A percentile compares a stretch with the other conserved stretches of the same genome.
phyloP scores from a whole-genome alignment of 2,113 vertebrate genomes.

The Heptranchias perlo region DNA sequence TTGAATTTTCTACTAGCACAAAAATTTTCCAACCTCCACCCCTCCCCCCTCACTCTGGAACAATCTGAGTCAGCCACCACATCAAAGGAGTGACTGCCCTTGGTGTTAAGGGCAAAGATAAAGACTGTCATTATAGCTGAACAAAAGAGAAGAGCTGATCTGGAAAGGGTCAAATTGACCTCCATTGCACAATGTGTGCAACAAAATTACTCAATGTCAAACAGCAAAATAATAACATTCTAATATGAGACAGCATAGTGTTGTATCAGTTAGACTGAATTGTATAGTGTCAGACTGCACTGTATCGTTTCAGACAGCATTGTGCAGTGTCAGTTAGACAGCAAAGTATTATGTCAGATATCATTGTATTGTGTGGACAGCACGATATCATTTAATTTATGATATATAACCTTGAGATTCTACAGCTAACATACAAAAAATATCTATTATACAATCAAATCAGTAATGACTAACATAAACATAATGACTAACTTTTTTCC shows the following conservation, averaged over 20 bases:
- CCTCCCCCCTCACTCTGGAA: not conserved
- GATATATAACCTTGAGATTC: not conserved
- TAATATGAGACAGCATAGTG: not conserved
- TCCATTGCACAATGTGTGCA: not conserved
- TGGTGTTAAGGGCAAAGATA: not conserved
- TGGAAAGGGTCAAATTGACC: not conserved
- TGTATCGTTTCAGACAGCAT: not conserved
- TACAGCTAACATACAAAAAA: not conserved
- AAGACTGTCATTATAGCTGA: not conserved
- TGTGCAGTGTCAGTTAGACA: not conserved
- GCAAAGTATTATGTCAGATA: not conserved
- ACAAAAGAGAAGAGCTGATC: not conserved
- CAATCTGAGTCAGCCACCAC: not conserved
- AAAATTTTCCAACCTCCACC: not conserved
- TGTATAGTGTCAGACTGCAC: not conserved
- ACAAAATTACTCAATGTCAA: not conserved
- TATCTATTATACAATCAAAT: not conserved
- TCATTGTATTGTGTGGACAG: not conserved
- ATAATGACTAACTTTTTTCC: not conserved
- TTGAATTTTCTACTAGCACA: not conserved
- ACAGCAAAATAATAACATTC: not conserved
- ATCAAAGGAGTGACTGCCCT: not conserved
- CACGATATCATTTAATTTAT: not conserved
- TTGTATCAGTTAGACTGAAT: not conserved
- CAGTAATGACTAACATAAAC: not conserved